These are phyloP conservation scores for Uromys caudimaculatus DNA, from an alignment of 2,797 vertebrate genomes.

Conservation along the genomic window DNA sequence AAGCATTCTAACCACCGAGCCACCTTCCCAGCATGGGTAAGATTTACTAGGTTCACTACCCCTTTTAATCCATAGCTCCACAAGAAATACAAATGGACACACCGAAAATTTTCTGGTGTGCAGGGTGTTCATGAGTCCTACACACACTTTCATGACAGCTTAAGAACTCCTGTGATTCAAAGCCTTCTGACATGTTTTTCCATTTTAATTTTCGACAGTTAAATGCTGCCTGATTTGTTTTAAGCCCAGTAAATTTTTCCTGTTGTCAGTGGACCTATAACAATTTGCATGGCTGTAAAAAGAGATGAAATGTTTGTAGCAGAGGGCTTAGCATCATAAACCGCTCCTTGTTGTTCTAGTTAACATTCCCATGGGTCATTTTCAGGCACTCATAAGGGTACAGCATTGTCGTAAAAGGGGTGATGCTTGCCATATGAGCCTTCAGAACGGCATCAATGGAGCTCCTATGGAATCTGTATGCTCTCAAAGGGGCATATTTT, in stretches of 20 bases:
- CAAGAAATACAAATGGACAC: constrained; percentile 34
- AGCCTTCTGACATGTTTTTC: constrained; percentile 66
- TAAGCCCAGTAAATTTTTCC: constrained; percentile 57
- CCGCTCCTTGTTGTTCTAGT: constrained; percentile 63
- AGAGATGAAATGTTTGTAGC: constrained; percentile 69
- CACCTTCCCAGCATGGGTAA: background rate
- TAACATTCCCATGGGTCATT: constrained; percentile 55
- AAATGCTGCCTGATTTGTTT: constrained; percentile 67
- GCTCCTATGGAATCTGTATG: background rate
- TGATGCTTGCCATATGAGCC: background rate
- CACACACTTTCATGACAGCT: constrained; percentile 55
- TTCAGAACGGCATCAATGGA: constrained; percentile 12
- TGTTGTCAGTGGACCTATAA: constrained; percentile 69
- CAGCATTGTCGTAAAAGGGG: constrained; percentile 53
- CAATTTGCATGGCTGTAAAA: constrained; percentile 76
- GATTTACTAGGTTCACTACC: background rate
- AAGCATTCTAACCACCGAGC: background rate
- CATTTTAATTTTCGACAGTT: constrained; percentile 67
- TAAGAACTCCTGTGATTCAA: constrained; percentile 63
- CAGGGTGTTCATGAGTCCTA: constrained; percentile 24
- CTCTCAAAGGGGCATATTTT: background rate
- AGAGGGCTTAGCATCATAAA: constrained; percentile 68
- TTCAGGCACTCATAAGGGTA: constrained; percentile 64
- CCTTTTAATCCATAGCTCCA: constrained; percentile 24
- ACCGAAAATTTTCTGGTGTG: constrained; percentile 61